Base-by-base conservation (phyloP, 64 coral and sea anemone genomes). In the Stylophora pistillata region DNA sequence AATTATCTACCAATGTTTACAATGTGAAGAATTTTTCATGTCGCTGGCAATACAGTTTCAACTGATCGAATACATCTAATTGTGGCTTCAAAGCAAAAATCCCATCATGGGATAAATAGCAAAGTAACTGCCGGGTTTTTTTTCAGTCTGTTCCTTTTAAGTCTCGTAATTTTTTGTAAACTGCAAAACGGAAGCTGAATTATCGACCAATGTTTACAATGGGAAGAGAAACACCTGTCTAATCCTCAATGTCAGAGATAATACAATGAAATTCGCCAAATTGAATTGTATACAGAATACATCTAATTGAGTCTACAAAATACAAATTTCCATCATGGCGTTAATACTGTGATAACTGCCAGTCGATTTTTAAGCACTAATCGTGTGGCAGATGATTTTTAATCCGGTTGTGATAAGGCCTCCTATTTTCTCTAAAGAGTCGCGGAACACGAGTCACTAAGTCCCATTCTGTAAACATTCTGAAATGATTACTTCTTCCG, bases 291-390 rank as follows among this genome's bases (percentile, higher is more conserved):
- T n/a, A n/a, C n/a, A n/a, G 66, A 71, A 71, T 71, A 28, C 25
- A 71, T 71, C 66, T 71, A 71, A 71, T 71, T 70, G 66, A 71
- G 66, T 71, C 66, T 71, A 71, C 25, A 21, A 71, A 71, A 71
- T 71, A 71, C 16, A n/a, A 71, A 71, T n/a, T 20, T 28, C 66
- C 20, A 71, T 28, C 66, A 71, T 28, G 66, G 66, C 66, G 66
- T 71, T 21, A 71, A 21, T 71, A 71, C 66, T 28, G 16, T 71
- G 9, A 23, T 28, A 71, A 28, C 66, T 71, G 66, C 66, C 13
- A 71, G 66, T 71, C 66, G 66, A 71, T 71, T 71, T 20, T 71
- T 58, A 9, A 58, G 56, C n/a, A n/a, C n/a, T n/a, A n/a, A n/a
- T n/a, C n/a, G n/a, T n/a, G n/a, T n/a, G n/a, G n/a, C n/a, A n/a